A percentile compares a stretch with the other conserved stretches of the same genome.
phyloP scores from a whole-genome alignment of 2,888 invertebrate genomes.

The Lagria hirta region DNA sequence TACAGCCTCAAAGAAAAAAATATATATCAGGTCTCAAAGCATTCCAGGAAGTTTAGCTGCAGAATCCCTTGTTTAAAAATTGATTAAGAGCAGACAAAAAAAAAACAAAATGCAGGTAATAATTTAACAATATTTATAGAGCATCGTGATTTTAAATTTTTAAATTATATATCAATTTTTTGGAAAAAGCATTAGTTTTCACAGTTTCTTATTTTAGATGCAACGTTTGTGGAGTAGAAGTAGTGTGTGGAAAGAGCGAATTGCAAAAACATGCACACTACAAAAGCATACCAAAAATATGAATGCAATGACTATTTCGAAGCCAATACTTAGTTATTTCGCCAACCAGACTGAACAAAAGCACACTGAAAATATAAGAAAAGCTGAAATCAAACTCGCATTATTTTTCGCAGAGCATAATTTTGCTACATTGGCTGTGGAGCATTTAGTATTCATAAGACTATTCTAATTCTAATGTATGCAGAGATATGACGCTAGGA shows the following conservation, averaged over 20 bases:
- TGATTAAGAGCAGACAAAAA: too few relatives aligned
- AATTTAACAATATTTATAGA: too few relatives aligned
- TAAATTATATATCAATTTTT: too few relatives aligned
- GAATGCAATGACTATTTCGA: background rate
- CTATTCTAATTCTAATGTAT: background rate
- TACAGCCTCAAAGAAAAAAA: too few relatives aligned
- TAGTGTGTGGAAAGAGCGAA: background rate
- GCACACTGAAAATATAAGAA: constrained; percentile 1
- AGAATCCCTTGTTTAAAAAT: too few relatives aligned
- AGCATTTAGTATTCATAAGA: constrained; percentile 1
- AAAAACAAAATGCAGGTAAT: too few relatives aligned
- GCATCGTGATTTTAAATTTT: too few relatives aligned
- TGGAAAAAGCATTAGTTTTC: too few relatives aligned
- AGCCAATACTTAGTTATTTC: background rate
- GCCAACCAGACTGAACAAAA: background rate
- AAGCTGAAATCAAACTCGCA: constrained; percentile 3
- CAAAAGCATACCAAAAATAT: constrained; percentile 3
- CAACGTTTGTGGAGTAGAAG: background rate
- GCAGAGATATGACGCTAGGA: background rate
- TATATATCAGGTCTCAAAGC: too few relatives aligned
- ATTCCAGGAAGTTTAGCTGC: too few relatives aligned
- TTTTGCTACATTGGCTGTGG: constrained; percentile 4
- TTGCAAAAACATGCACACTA: background rate
- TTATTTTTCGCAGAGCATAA: constrained; percentile 5
- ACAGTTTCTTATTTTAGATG: too few relatives aligned